Percentiles rank a stretch among this genome's conserved stretches.
Evolutionary conservation across 23 tunicate species (phyloP).

Genomic region (Botrylloides violaceus): DNA sequence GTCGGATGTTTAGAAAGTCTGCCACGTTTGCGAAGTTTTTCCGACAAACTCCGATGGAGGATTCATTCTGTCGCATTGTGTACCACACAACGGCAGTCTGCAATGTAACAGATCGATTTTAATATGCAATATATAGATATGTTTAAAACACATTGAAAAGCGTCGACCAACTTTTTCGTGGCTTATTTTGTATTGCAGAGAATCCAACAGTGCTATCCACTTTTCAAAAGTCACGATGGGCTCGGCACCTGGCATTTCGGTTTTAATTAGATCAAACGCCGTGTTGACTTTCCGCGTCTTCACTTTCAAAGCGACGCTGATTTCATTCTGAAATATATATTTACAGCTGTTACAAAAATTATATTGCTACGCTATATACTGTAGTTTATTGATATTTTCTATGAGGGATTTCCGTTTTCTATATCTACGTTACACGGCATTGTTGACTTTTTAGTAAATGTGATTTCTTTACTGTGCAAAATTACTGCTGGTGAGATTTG

Average conservation of each 20-base stretch:
- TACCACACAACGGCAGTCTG: slow-evolving; percentile 12
- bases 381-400: too few relatives aligned
- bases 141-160: neutral
- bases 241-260: neutral
- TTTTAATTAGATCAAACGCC: slow-evolving; percentile 65
- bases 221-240: slow-evolving; percentile 32
- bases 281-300: slow-evolving; percentile 60
- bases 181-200: neutral
- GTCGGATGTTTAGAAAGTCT: slow-evolving; percentile 51
- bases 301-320: slow-evolving; percentile 54
- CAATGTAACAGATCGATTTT: neutral
- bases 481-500: too few relatives aligned
- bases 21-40: slow-evolving; percentile 52
- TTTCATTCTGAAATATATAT: slow-evolving; percentile 71
- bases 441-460: too few relatives aligned
- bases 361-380: too few relatives aligned
- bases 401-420: too few relatives aligned
- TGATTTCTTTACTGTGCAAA: too few relatives aligned
- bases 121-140: neutral
- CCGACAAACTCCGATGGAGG: slow-evolving; percentile 18
- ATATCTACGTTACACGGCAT: too few relatives aligned
- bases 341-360: too few relatives aligned
- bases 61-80: neutral
- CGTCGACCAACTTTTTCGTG: neutral
- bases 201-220: slow-evolving; percentile 27